Percentiles rank a stretch among this genome's conserved stretches.
Conservation (phyloP, 1,140 invertebrate species). For the Chymomyza costata region DNA sequence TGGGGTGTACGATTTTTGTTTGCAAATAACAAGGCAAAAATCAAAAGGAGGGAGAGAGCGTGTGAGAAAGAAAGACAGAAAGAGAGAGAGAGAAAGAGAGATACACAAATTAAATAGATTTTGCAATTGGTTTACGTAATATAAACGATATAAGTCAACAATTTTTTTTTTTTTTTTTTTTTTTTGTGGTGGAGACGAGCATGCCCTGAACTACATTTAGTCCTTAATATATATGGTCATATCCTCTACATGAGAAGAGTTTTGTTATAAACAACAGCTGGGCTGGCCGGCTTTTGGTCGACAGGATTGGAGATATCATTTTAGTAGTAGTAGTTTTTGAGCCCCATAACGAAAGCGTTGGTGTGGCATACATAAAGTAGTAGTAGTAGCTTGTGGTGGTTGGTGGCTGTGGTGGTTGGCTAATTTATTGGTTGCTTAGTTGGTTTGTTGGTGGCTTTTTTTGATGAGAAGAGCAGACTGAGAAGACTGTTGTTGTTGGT, state of each 20-base stretch:
- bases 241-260: constrained; percentile 30
- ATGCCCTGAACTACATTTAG: constrained; percentile 40
- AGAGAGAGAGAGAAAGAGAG: constrained; percentile 40
- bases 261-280: constrained; percentile 8
- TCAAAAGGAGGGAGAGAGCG: constrained; percentile 5
- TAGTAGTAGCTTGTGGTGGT: constrained; percentile 9
- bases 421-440: constrained; percentile 13
- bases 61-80: constrained; percentile 11
- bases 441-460: constrained; percentile 38
- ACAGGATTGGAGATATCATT: constrained; percentile 5
- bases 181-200: constrained; percentile 32
- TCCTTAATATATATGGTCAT: too few relatives aligned
- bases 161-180: constrained; percentile 27
- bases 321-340: constrained; percentile 7
- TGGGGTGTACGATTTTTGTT: constrained; percentile 3
- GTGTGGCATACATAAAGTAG: neutral
- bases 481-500: constrained; percentile 46
- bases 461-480: constrained; percentile 44
- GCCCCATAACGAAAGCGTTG: too few relatives aligned
- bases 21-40: too few relatives aligned
- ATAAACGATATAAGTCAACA: too few relatives aligned
- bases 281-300: constrained; percentile 25
- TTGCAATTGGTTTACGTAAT: constrained; percentile 21
- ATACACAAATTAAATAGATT: constrained; percentile 65
- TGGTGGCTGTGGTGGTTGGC: constrained; percentile 33